Base-by-base conservation (phyloP, 2,888 invertebrate species). In the Ditula angustiorana region DNA sequence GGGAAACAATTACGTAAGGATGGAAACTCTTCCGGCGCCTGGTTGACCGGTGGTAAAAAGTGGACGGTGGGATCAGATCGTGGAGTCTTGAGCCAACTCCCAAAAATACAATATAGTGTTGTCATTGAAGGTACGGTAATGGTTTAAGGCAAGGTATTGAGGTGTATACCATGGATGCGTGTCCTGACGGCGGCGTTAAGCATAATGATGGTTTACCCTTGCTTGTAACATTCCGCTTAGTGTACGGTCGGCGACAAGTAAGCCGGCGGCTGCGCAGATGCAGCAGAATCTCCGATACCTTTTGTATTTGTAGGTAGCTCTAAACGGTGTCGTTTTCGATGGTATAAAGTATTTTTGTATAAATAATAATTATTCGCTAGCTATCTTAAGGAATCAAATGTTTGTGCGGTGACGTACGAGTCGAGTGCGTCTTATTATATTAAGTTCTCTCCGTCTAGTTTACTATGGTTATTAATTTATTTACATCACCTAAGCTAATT, bases 271-370 rank as follows among this genome's bases (percentile, higher is more conserved):
- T 24, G 46, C 44, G 4, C 49, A 3, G 33, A 5, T 10, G n/a
- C 35, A 7, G 11, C 10, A 30, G 64, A 64, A 64, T 64, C 59
- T 64, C 64, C 53, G 23, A 56, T 47, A 55, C 44, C 41, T 58
- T 35, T 33, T 58, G 58, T 63, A 47, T 46, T 33, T 53, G 37
- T 57, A 61, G 35, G 37, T 26, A 47, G 33, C 28, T 59, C 23
- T 53, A 37, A 23, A 49, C 35, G 46, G 24, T 59, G 58, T 47
- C 53, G 53, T 59, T n/a, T 26, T 64, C 46, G 63, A 68, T 71
- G 49, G 66, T 69, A 70, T 66, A 68, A 66, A 69, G 72, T 77
- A 75, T 76, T 77, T 77, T 77, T 76, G 70, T 77, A 76, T 71
- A 70, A 57, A 60, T 57, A 47, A 53, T 63, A 55, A 64, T 67